Conservation (phyloP, 1,140 invertebrate genomes). For the Ridgeia piscesae region DNA sequence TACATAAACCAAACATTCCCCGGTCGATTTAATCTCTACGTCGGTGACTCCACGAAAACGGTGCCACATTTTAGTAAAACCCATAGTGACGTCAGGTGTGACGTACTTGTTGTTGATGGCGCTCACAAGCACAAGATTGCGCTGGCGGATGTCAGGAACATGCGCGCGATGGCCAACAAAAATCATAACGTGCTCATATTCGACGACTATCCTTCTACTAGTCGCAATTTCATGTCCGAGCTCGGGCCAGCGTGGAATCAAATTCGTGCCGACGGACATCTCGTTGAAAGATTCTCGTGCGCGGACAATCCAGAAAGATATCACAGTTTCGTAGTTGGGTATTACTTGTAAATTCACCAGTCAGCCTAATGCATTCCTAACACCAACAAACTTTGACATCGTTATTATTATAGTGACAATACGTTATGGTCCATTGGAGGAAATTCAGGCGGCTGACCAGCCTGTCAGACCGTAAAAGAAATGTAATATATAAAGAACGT, state of each 20-base stretch:
- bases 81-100: constrained; percentile 12
- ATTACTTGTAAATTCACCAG: not conserved
- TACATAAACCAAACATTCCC: constrained; percentile 11
- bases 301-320: not conserved
- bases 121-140: constrained; percentile 23
- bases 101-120: constrained; percentile 30
- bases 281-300: not conserved
- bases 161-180: not conserved
- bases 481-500: too few species aligned
- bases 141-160: not conserved
- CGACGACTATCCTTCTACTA: not conserved
- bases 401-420: too few species aligned
- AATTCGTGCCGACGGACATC: not conserved
- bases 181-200: not conserved
- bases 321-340: not conserved
- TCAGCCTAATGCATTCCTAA: too few species aligned
- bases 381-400: too few species aligned
- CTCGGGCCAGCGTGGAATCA: not conserved
- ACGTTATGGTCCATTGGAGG: too few species aligned
- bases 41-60: constrained; percentile 25
- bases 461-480: too few species aligned
- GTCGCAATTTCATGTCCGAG: not conserved
- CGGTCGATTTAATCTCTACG: not conserved
- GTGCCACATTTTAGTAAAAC: not conserved
- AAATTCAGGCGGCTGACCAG: too few species aligned